phyloP scores from a whole-genome alignment of 2,113 vertebrate genomes.

The Pelmatolapia mariae region DNA sequence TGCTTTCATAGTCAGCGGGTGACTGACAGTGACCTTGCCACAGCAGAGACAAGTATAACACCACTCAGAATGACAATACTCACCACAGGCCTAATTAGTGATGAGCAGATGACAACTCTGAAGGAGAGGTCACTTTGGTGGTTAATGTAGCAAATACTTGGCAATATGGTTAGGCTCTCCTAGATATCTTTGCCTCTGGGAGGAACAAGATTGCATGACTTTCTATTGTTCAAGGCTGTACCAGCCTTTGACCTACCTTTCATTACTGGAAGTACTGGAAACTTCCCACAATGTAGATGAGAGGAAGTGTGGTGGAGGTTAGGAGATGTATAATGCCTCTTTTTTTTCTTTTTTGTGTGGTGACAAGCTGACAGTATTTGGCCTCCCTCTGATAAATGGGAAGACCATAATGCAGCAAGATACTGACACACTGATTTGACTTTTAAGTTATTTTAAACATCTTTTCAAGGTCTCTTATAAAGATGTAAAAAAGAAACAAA shows the following conservation, averaged over 20 bases:
- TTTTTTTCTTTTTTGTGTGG: background rate
- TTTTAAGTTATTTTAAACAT: background rate
- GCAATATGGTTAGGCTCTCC: background rate
- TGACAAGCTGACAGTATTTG: background rate
- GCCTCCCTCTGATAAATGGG: background rate
- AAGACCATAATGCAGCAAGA: background rate
- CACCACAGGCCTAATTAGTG: conserved; percentile 28
- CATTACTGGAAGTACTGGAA: background rate
- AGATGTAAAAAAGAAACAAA: background rate
- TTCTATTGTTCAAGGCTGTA: background rate
- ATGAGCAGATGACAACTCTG: conserved; percentile 26
- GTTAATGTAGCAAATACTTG: conserved; percentile 1
- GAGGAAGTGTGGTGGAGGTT: background rate
- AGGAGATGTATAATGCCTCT: background rate
- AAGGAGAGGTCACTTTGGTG: conserved; percentile 28
- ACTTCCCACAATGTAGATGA: background rate
- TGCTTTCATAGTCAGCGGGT: conserved; percentile 12
- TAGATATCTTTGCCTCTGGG: background rate
- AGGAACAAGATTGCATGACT: background rate
- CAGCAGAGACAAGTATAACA: conserved; percentile 22
- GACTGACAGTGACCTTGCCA: conserved; percentile 53
- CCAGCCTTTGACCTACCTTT: background rate
- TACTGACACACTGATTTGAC: background rate
- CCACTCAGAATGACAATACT: conserved; percentile 41
- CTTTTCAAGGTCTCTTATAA: background rate